phyloP scores from a whole-genome alignment of 2,797 vertebrate species.

The Myotis vivesi region DNA sequence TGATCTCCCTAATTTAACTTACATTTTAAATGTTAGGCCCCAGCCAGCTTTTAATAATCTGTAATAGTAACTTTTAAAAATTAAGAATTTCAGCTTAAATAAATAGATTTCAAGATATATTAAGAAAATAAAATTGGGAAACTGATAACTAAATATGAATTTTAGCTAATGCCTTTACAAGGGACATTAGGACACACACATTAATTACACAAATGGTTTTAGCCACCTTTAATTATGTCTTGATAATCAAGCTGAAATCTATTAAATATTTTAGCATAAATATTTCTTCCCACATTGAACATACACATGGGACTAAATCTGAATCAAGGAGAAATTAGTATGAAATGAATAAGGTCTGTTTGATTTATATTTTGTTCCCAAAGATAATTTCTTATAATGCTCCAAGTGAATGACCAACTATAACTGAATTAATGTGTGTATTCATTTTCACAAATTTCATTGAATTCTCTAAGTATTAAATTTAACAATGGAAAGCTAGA shows the following conservation, averaged over 20 bases:
- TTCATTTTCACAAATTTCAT: constrained; percentile 11
- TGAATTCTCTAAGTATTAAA: constrained; percentile 28
- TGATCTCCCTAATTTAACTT: not conserved
- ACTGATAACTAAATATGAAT: not conserved
- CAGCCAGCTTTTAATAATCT: not conserved
- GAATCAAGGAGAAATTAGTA: constrained; percentile 40
- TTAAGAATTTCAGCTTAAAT: constrained; percentile 14
- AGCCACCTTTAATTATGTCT: not conserved
- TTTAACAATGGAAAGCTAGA: not conserved
- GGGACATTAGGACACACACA: not conserved
- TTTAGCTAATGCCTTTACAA: constrained; percentile 3
- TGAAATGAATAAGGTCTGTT: not conserved
- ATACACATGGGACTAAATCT: not conserved
- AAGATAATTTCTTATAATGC: constrained; percentile 12
- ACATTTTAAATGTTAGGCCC: not conserved
- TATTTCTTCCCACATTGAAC: not conserved
- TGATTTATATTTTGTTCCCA: constrained; percentile 25
- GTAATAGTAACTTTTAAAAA: not conserved
- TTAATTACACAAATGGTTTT: not conserved
- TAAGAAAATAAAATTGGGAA: constrained; percentile 12
- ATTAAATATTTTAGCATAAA: constrained; percentile 33
- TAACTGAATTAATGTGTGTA: not conserved
- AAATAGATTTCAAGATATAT: not conserved
- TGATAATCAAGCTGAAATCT: not conserved
- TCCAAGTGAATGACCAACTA: not conserved